A percentile compares a stretch with the other conserved stretches of the same genome.
These are phyloP conservation scores for Epinotia demarniana DNA, from an alignment of 2,888 invertebrate genomes.

Conservation along the genomic window DNA sequence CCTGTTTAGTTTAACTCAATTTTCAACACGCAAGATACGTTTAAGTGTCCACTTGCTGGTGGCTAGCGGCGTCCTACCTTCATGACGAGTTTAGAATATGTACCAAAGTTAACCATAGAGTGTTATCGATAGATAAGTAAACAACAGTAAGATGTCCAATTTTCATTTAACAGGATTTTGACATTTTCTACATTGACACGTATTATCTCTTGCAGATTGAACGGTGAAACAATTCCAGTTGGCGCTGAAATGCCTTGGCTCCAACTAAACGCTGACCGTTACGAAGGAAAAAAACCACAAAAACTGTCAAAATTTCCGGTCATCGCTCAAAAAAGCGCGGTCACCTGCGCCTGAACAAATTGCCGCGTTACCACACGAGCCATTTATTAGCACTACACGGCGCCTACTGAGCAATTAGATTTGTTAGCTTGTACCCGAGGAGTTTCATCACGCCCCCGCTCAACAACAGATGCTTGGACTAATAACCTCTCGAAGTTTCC, in stretches of 20 bases:
- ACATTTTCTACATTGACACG: no score
- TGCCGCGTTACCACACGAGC: constrained; percentile 73
- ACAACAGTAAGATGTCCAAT: no score
- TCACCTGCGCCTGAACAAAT: constrained; percentile 79
- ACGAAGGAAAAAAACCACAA: constrained; percentile 19
- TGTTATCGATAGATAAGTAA: no score
- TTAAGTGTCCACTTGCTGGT: no score
- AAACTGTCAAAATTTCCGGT: constrained; percentile 27
- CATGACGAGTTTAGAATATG: background rate
- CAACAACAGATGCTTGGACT: constrained; percentile 86
- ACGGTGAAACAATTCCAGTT: no score
- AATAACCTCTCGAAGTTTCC: constrained; percentile 86
- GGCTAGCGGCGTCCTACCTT: background rate
- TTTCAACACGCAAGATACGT: background rate
- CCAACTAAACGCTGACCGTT: constrained; percentile 5
- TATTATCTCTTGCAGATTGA: no score
- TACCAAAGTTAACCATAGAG: no score
- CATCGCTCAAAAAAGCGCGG: constrained; percentile 58
- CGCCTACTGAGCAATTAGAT: constrained; percentile 85
- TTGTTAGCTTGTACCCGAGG: constrained; percentile 83
- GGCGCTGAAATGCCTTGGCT: background rate
- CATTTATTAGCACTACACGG: constrained; percentile 80
- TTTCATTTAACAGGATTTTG: no score
- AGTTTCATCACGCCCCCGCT: constrained; percentile 84
- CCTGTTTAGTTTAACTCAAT: constrained; percentile 1